A percentile compares a stretch with the other conserved stretches of the same genome.
Conservation (phyloP, 92 coral and sea anemone genomes). For the Paramuricea clavata region DNA sequence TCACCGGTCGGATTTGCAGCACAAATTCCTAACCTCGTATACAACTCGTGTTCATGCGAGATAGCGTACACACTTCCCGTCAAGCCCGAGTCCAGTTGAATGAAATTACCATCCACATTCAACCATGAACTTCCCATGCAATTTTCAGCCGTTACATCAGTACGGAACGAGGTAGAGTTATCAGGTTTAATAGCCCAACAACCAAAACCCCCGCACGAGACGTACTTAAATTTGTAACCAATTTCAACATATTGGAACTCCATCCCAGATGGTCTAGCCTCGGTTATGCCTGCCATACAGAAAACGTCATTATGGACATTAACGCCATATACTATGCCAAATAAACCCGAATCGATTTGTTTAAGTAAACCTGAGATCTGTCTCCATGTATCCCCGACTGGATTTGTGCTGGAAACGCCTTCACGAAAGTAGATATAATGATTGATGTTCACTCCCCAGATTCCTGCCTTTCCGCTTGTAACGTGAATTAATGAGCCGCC, state of each 20-base stretch:
- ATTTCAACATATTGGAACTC: neutral
- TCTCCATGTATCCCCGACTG: neutral
- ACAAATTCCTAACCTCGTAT: neutral
- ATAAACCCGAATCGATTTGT: neutral
- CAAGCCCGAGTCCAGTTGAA: neutral
- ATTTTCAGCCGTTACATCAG: constrained; percentile 1
- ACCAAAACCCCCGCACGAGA: constrained; percentile 3
- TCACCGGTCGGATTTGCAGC: neutral
- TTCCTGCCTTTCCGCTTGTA: neutral
- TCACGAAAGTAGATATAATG: neutral
- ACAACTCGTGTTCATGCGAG: neutral
- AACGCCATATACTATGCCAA: neutral
- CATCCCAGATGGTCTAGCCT: neutral
- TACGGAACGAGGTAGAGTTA: constrained; percentile 10
- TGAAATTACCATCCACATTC: neutral
- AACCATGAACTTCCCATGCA: neutral
- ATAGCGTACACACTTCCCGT: neutral
- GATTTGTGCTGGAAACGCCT: neutral
- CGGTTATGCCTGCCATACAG: neutral
- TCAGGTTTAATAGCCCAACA: constrained; percentile 17
- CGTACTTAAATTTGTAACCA: neutral
- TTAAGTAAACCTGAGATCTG: neutral
- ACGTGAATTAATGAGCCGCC: neutral
- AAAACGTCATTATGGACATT: neutral
- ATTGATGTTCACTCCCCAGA: neutral